These are phyloP conservation scores for Sepiola atlantica DNA, from an alignment of 2,888 invertebrate species.

Conservation along the genomic window DNA sequence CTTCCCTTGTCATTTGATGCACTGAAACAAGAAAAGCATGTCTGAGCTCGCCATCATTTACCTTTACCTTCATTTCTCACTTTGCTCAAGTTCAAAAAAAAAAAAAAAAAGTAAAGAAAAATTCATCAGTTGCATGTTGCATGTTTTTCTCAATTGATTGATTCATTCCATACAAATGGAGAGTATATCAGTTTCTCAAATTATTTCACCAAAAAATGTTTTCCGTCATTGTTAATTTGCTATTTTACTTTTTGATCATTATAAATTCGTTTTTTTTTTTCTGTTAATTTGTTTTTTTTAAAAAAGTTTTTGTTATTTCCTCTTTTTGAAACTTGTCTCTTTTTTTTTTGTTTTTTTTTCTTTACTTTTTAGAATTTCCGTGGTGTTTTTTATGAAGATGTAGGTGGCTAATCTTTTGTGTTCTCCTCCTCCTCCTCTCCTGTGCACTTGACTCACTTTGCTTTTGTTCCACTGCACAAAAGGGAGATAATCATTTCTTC, in stretches of 20 bases:
- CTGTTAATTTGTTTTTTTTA: neutral
- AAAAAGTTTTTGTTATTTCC: neutral
- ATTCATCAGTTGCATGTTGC: neutral
- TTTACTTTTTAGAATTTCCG: slow-evolving; percentile 40
- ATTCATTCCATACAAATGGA: neutral
- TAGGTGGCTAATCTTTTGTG: slow-evolving; percentile 34
- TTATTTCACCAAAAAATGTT: neutral
- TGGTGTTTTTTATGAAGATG: slow-evolving; percentile 45
- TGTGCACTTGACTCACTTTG: neutral
- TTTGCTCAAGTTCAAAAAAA: neutral
- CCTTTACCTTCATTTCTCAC: no score
- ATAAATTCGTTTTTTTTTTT: neutral
- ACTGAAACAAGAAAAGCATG: neutral
- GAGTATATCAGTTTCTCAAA: neutral
- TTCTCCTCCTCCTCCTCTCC: neutral
- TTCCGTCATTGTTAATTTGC: neutral
- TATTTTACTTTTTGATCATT: neutral
- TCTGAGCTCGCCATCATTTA: neutral
- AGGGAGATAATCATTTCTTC: slow-evolving; percentile 13
- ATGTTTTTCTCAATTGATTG: neutral
- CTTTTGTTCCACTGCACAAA: neutral
- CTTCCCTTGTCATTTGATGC: neutral
- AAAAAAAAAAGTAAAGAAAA: no score
- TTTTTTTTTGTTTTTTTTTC: neutral
- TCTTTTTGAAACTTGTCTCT: neutral